Percentiles rank a stretch among this genome's conserved stretches.
Evolutionary conservation across 2,888 invertebrate genomes (phyloP).

Genomic region (Agrilus biguttatus): DNA sequence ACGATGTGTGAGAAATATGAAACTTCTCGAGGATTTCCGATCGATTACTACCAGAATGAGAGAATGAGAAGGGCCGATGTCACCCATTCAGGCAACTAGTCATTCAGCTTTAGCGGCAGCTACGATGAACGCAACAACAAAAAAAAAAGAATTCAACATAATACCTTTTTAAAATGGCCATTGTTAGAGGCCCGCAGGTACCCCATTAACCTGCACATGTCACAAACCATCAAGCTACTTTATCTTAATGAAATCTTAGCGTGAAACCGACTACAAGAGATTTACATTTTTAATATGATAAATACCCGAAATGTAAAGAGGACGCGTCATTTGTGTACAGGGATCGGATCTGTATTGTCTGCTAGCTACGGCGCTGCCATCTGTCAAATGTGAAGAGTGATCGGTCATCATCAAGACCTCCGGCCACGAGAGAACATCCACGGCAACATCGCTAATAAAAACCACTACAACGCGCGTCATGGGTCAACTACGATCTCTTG

Average conservation of each 20-base stretch:
- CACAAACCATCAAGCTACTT: constrained; percentile 21
- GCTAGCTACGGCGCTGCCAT: constrained; percentile 26
- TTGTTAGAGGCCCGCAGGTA: constrained; percentile 23
- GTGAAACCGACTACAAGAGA: constrained; percentile 17
- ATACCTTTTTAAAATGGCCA: constrained; percentile 21
- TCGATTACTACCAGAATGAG: no score
- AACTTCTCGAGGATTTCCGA: no score
- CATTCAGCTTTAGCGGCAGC: no score
- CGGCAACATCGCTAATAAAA: neutral
- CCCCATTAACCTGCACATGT: constrained; percentile 25
- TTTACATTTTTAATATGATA: constrained; percentile 25
- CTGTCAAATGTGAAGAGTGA: constrained; percentile 31
- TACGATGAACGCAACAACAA: no score
- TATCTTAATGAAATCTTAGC: constrained; percentile 30
- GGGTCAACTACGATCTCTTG: no score
- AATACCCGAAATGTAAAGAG: constrained; percentile 25
- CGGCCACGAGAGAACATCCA: constrained; percentile 16
- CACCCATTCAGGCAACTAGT: no score
- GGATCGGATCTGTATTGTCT: constrained; percentile 26
- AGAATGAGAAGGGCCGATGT: no score
- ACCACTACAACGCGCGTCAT: no score
- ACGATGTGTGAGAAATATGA: no score
- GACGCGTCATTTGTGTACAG: constrained; percentile 18
- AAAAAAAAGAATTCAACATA: constrained; percentile 2
- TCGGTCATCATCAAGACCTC: constrained; percentile 28